Percentiles rank a stretch among this genome's conserved stretches.
These are phyloP conservation scores for Campoletis raptor DNA, from an alignment of 2,888 invertebrate species.

Conservation along the genomic window DNA sequence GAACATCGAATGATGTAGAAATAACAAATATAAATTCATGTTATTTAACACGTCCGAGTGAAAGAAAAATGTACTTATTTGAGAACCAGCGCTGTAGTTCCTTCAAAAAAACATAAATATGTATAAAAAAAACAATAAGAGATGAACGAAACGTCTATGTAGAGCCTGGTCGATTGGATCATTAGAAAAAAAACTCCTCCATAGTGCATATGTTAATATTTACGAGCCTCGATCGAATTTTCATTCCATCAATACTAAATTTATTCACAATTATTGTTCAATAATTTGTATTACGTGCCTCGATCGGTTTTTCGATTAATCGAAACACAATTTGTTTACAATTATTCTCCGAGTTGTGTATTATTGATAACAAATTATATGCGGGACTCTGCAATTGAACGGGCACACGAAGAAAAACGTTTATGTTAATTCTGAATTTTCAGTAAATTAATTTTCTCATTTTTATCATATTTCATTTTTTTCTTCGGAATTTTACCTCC, in stretches of 20 bases:
- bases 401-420: neutral
- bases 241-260: conserved; percentile 53
- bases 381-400: neutral
- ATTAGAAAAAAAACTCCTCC: conserved; percentile 43
- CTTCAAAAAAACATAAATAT: conserved; percentile 53
- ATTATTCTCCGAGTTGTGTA: conserved; percentile 3
- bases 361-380: neutral
- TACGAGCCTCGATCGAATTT: conserved; percentile 49
- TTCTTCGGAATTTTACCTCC: neutral
- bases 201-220: conserved; percentile 30
- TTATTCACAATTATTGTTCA: conserved; percentile 34
- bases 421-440: neutral
- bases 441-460: neutral
- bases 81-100: conserved; percentile 47
- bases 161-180: conserved; percentile 55
- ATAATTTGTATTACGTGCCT: conserved; percentile 32
- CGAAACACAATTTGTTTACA: conserved; percentile 3
- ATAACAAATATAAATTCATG: conserved; percentile 20
- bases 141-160: conserved; percentile 44
- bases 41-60: conserved; percentile 50
- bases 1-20: conserved; percentile 49
- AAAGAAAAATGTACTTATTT: conserved; percentile 31
- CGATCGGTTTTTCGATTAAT: no score
- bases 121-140: conserved; percentile 53
- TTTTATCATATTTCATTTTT: neutral